Evolutionary conservation across 2,113 vertebrate genomes (phyloP).

Genomic region (Malurus alboscapulatus): DNA sequence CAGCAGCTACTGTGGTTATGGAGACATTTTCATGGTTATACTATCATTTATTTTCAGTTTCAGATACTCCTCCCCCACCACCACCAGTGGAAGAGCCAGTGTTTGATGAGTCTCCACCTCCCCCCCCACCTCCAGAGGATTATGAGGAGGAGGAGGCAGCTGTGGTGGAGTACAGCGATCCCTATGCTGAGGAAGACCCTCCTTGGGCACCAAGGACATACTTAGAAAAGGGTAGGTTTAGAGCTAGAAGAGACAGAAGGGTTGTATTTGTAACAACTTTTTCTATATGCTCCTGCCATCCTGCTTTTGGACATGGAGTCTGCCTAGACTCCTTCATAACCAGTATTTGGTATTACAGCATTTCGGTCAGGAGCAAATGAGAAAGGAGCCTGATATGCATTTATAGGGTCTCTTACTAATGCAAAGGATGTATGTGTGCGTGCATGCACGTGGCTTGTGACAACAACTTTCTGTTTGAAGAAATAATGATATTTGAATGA

Average conservation of each 20-base stretch:
- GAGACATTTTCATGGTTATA: background rate
- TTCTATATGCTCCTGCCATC: background rate
- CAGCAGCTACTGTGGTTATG: background rate
- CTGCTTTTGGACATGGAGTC: background rate
- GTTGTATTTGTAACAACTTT: background rate
- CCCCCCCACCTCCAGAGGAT: slow-evolving; percentile 91
- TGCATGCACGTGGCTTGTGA: background rate
- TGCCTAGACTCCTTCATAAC: background rate
- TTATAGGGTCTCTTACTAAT: background rate
- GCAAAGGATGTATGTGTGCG: accelerated
- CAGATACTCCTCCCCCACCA: slow-evolving; percentile 90
- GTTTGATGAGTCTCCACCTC: slow-evolving; percentile 89
- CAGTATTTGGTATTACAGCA: background rate
- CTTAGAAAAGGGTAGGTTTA: slow-evolving; percentile 87
- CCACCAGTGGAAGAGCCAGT: slow-evolving; percentile 85
- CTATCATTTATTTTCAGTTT: slow-evolving; percentile 73
- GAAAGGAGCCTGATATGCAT: background rate
- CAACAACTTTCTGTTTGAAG: background rate
- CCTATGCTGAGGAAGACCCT: slow-evolving; percentile 96
- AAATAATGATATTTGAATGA: background rate
- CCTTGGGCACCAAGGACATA: slow-evolving; percentile 95
- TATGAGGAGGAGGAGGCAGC: slow-evolving; percentile 96
- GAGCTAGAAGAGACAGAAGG: background rate
- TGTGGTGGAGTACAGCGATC: slow-evolving; percentile 98
- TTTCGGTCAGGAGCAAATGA: background rate